Percentiles rank a stretch among this genome's conserved stretches.
Evolutionary conservation across 2,888 invertebrate genomes (phyloP).

Genomic region (Aphrophora alni): DNA sequence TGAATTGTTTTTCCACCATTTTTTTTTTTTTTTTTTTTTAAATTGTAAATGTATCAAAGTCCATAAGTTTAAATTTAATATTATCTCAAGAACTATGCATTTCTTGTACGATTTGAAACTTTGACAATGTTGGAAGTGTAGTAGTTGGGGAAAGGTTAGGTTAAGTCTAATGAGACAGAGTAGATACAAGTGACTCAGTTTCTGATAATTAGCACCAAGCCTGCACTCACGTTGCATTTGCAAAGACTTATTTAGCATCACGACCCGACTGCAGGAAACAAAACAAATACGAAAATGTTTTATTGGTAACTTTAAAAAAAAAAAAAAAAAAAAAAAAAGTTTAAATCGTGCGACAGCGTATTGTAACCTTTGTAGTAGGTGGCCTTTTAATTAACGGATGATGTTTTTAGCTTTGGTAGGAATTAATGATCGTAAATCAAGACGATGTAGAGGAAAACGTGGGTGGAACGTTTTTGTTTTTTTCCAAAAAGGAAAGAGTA

Average conservation of each 20-base stretch:
- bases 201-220: not conserved
- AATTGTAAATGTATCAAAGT: no score
- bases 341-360: not conserved
- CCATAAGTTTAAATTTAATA: no score
- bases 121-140: no score
- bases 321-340: not conserved
- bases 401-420: not conserved
- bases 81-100: no score
- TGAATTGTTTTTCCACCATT: no score
- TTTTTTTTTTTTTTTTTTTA: no score
- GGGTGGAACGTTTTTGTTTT: not conserved
- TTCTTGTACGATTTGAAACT: no score
- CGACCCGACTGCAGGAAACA: not conserved
- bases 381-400: not conserved
- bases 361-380: constrained; percentile 2
- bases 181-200: not conserved
- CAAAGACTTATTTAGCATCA: not conserved
- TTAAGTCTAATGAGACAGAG: not conserved
- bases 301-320: not conserved
- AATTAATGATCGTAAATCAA: not conserved
- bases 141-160: not conserved
- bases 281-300: not conserved
- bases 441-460: not conserved
- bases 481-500: no score
- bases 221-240: not conserved